Conservation (phyloP, 64 coral and sea anemone species). For the Astreopora myriophthalma region DNA sequence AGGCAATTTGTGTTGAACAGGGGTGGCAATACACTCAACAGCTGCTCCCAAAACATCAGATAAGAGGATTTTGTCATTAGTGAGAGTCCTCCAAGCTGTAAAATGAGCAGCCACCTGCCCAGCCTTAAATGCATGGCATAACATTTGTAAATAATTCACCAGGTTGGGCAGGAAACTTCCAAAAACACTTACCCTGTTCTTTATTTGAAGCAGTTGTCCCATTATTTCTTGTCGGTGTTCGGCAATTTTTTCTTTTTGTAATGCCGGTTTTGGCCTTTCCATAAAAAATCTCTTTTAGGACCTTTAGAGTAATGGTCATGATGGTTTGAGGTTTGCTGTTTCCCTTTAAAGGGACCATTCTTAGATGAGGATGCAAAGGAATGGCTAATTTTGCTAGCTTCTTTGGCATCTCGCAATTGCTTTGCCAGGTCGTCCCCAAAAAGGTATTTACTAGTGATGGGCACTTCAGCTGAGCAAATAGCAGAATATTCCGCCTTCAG, state of each 20-base stretch:
- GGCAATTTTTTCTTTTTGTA: constrained; percentile 34
- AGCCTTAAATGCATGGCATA: constrained; percentile 19
- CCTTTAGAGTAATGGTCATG: neutral
- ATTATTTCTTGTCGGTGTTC: constrained; percentile 22
- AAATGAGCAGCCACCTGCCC: neutral
- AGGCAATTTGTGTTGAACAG: constrained; percentile 37
- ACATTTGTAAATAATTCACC: neutral
- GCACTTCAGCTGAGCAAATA: constrained; percentile 10
- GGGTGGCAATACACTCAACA: constrained; percentile 30
- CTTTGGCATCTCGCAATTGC: constrained; percentile 37
- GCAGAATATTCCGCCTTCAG: neutral
- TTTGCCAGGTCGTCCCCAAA: constrained; percentile 41
- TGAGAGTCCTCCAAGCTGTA: constrained; percentile 4
- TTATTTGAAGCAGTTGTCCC: neutral
- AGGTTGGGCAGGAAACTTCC: neutral
- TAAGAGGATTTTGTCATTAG: neutral
- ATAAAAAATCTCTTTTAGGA: constrained; percentile 36
- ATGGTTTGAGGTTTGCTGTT: neutral
- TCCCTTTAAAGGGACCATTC: neutral
- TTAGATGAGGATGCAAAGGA: neutral
- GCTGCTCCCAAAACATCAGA: constrained; percentile 4
- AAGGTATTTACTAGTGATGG: neutral
- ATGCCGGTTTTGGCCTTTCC: neutral
- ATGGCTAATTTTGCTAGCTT: neutral
- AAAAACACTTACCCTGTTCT: constrained; percentile 21